Base-by-base conservation (phyloP, 2,113 vertebrate genomes). In the Gobius niger region DNA sequence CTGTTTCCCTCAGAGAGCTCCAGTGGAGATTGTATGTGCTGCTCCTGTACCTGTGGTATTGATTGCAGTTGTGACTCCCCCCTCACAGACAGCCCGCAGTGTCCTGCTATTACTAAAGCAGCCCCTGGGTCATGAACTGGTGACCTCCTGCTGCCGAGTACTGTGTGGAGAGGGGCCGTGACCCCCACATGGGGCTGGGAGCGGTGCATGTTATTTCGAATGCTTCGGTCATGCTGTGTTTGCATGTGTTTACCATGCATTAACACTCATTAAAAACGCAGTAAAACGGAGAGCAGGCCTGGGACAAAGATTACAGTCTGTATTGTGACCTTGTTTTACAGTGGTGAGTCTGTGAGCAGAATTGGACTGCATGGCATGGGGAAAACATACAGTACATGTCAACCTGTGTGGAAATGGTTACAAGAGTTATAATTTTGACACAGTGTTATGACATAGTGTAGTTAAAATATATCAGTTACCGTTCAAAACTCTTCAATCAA, bases 221-320 rank as follows among this genome's bases (percentile, higher is more conserved):
- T 19, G 63, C 44, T 47, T 51, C 13, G 16, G 65, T 80, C 74
- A 68, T 70, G 56, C 61, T 75, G 65, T 73, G 73, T 76, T 85
- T 85, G 85, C 82, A 87, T 92, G 87, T 85, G 78, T 90, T 92
- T 91, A 88, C 76, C 85, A 91, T 90, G 86, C 78, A 89, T 92
- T 91, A 87, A 84, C 64, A 82, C 83, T 89, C 73, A 89, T 91
- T 92, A 89, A 76, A 78, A 68, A 62, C 24, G 82, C 82, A 83
- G 69, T 52, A 52, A 73, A 70, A 68, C 49, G 5, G 16, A 44
- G n/a, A 60, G 46, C 19, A 63, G 57, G 44, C 66, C 65, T 60
- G 34, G 41, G 64, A 59, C 47, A 24, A 51, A 46, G n/a, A 73
- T 52, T 4, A 34, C 24, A 34, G 24, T 1, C 24, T 24, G 10